Evolutionary conservation across 2,797 vertebrate species (phyloP).

Genomic region (Chiroxiphia lanceolata): DNA sequence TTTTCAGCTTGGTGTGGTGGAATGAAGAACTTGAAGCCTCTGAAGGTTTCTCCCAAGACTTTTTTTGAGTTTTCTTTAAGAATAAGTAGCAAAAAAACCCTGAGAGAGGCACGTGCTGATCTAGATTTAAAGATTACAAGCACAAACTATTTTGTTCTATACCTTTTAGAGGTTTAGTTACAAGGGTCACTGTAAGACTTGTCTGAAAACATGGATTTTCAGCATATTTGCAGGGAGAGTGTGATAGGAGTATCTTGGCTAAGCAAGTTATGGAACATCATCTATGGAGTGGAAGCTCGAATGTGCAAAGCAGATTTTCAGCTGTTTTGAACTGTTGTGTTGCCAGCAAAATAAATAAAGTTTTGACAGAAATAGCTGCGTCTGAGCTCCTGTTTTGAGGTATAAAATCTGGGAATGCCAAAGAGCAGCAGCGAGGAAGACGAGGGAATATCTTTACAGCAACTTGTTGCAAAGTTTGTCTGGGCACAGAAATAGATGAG

Average conservation of each 20-base stretch:
- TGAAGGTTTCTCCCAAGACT: neutral
- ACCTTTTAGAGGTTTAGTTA: neutral
- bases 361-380: neutral
- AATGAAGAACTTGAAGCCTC: neutral
- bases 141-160: neutral
- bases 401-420: neutral
- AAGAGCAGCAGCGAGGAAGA: neutral
- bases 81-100: neutral
- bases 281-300: neutral
- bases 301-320: conserved; percentile 8
- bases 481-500: neutral
- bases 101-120: neutral
- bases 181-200: neutral
- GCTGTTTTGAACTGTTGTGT: neutral
- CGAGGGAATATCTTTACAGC: neutral
- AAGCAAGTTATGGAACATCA: neutral
- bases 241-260: neutral
- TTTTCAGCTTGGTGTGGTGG: neutral
- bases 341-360: neutral
- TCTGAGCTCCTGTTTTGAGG: neutral
- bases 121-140: neutral
- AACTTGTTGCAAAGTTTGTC: neutral
- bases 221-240: neutral
- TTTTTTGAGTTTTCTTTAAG: neutral
- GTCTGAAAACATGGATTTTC: neutral